A percentile compares a stretch with the other conserved stretches of the same genome.
phyloP scores from a whole-genome alignment of 2,888 invertebrate species.

The Branchipolynoe longqiensis region DNA sequence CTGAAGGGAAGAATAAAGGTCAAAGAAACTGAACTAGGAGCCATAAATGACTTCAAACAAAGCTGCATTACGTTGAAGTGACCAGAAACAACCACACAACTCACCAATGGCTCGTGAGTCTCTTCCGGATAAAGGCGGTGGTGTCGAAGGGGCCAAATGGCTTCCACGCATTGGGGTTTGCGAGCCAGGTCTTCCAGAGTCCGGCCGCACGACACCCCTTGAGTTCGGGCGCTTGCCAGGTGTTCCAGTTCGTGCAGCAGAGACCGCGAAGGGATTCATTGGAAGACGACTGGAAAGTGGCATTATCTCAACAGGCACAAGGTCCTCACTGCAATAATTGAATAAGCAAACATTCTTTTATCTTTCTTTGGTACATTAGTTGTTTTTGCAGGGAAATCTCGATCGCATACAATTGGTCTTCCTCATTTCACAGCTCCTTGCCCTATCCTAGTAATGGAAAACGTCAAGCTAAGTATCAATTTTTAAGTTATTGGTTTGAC shows the following conservation, averaged over 20 bases:
- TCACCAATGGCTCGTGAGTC: constrained; percentile 74
- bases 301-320: background rate
- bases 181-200: constrained; percentile 56
- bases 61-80: no score
- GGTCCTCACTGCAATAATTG: constrained; percentile 27
- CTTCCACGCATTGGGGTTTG: constrained; percentile 58
- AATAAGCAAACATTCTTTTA: no score
- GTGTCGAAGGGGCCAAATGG: constrained; percentile 21
- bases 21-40: no score
- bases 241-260: background rate
- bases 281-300: background rate
- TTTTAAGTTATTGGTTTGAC: no score
- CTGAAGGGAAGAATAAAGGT: no score
- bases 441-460: no score
- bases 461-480: no score
- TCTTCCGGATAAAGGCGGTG: constrained; percentile 63
- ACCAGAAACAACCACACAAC: constrained; percentile 17
- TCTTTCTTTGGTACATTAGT: no score
- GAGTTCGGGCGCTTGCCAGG: constrained; percentile 21
- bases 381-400: no score
- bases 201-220: background rate
- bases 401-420: no score
- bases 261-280: background rate
- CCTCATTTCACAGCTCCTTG: no score
- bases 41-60: no score